Conservation (phyloP, 1,140 invertebrate species). For the Mya arenaria region DNA sequence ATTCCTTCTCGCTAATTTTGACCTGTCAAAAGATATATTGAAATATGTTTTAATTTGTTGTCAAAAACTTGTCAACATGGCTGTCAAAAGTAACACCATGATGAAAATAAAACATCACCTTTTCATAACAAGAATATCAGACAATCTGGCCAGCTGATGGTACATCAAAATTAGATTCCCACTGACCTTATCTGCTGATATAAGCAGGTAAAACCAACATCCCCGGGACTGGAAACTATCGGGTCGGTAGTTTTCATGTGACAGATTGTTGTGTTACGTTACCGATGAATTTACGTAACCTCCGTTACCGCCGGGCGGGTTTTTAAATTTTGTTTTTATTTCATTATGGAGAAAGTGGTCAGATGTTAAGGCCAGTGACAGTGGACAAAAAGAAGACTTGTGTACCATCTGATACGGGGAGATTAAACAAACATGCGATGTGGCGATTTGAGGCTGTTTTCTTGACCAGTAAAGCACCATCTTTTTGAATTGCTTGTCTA, state of each 20-base stretch:
- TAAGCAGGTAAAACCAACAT: slow-evolving; percentile 21
- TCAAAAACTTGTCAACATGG: background rate
- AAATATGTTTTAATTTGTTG: background rate
- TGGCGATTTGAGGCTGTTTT: too few species aligned
- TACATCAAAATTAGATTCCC: background rate
- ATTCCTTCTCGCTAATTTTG: background rate
- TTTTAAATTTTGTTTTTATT: background rate
- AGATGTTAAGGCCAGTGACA: background rate
- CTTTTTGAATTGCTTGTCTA: too few species aligned
- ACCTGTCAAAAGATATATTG: background rate
- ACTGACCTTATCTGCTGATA: background rate
- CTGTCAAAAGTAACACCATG: background rate
- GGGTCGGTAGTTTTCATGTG: background rate
- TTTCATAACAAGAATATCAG: background rate
- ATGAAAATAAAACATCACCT: background rate
- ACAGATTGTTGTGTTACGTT: background rate
- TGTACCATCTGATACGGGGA: too few species aligned
- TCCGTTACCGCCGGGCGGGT: background rate
- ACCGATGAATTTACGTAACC: background rate
- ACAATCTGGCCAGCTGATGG: background rate
- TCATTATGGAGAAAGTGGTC: background rate
- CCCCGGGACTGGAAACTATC: background rate
- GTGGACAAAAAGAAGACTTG: too few species aligned
- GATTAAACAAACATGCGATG: too few species aligned
- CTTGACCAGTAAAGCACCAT: too few species aligned